Conservation (phyloP, 2,113 vertebrate species). For the Rhinopithecus roxellana region DNA sequence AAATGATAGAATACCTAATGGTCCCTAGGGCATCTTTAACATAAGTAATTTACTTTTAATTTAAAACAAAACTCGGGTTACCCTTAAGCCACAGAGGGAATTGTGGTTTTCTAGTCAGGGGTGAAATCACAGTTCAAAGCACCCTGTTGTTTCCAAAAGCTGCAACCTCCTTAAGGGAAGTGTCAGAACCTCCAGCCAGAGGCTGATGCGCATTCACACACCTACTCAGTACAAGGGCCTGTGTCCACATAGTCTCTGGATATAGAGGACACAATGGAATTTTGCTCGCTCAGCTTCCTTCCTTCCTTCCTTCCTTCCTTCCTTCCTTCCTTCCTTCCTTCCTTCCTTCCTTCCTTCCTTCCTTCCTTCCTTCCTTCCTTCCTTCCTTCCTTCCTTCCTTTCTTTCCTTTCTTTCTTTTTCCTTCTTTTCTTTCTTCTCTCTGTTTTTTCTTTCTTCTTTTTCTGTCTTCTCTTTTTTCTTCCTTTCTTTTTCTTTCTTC, state of each 20-base stretch:
- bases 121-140: neutral
- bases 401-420: fast-evolving
- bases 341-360: no score
- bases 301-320: no score
- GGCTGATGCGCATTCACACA: no score
- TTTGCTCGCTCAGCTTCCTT: neutral
- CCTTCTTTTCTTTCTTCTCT: no score
- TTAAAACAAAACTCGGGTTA: conserved; percentile 28
- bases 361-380: no score
- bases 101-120: neutral
- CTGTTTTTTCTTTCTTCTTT: no score
- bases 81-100: neutral
- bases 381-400: fast-evolving
- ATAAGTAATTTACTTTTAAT: conserved; percentile 42
- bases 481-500: no score
- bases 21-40: neutral
- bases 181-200: no score
- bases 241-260: neutral
- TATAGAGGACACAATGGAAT: neutral
- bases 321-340: no score
- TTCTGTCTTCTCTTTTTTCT: no score
- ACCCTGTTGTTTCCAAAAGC: neutral
- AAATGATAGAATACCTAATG: neutral
- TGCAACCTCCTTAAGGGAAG: neutral
- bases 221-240: neutral